Evolutionary conservation across 2,888 invertebrate genomes (phyloP), one percentile per base, ranked within the genome.

Genomic region (Pandemis heparana): DNA sequence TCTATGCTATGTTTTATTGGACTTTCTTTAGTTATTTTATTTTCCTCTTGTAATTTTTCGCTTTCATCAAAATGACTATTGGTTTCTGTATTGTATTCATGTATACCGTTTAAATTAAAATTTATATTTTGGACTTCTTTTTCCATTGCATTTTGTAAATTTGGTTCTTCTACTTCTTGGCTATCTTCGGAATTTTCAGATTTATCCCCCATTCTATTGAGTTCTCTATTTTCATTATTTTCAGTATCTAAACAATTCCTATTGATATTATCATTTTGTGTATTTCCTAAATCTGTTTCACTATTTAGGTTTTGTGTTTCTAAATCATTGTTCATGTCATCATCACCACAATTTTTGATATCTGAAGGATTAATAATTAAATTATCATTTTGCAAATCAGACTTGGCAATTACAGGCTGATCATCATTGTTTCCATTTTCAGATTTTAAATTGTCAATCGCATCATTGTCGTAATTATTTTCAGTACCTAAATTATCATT

Each of bases 1-100:
- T 70, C 74, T 12, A 74, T 74, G 51, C 74, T 74, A 38, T 74
- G 74, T 38, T 74, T 74, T 2, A 74, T 74, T 12, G 74, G 74
- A 10, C 74, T 74, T 32, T 74, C 74, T 53, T 70, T 72, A 12
- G 12, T 68, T 32, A 16, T 10, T 56, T 48, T 68, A 5, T 56
- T 66, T 3, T 0, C 32, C 23, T 68, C 68, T 12, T 68, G 56
- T 1, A 7, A 10, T n/a, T 64, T 56, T 10, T 16, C n/a, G 59
- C 41, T 71, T n/a, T 61, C 71, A 6, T 48, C 56, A 16, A 16
- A 39, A 39, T 70, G 12, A 12, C 48, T 3, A 7, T 41, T 18
- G 14, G 9, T n/a, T 18, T 51, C 10, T 6, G 0, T 65, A 59
- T 65, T 56, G 10, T 10, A 64, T 71, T 51, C 41, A 32, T 32